These are phyloP conservation scores for Gorsachius magnificus DNA, from an alignment of 2,797 vertebrate species.

Conservation along the genomic window DNA sequence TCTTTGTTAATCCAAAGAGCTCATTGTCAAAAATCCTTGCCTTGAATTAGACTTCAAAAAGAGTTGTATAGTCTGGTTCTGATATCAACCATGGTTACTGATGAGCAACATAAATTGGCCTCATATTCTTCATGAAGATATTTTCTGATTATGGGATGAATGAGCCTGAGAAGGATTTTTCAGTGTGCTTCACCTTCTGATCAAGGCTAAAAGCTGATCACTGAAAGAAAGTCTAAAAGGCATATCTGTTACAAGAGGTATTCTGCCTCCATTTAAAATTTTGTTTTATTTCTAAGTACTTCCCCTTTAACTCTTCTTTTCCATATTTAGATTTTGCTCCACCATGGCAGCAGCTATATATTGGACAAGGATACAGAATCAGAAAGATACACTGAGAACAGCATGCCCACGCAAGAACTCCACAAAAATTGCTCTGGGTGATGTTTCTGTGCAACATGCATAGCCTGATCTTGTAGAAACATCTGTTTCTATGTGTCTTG, in stretches of 20 bases:
- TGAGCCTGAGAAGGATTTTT: background rate
- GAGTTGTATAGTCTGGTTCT: background rate
- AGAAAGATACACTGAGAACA: background rate
- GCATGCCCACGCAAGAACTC: background rate
- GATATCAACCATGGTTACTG: background rate
- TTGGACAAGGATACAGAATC: background rate
- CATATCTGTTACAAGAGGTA: background rate
- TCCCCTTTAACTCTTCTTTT: background rate
- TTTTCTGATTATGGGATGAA: background rate
- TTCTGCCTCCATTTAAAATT: background rate
- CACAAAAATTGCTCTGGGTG: background rate
- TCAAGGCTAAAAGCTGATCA: background rate
- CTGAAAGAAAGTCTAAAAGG: background rate
- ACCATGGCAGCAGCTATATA: background rate
- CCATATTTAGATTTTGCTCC: background rate
- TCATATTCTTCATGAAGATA: background rate
- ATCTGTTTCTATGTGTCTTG: background rate
- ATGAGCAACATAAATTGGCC: background rate
- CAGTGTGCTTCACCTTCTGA: background rate
- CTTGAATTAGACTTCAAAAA: background rate
- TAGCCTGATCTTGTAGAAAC: background rate
- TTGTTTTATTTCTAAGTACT: background rate
- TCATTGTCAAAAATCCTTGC: background rate
- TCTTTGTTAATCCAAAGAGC: background rate
- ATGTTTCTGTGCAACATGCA: background rate